Base-by-base conservation (phyloP, 2,797 vertebrate species). In the Peromyscus melanophrys region DNA sequence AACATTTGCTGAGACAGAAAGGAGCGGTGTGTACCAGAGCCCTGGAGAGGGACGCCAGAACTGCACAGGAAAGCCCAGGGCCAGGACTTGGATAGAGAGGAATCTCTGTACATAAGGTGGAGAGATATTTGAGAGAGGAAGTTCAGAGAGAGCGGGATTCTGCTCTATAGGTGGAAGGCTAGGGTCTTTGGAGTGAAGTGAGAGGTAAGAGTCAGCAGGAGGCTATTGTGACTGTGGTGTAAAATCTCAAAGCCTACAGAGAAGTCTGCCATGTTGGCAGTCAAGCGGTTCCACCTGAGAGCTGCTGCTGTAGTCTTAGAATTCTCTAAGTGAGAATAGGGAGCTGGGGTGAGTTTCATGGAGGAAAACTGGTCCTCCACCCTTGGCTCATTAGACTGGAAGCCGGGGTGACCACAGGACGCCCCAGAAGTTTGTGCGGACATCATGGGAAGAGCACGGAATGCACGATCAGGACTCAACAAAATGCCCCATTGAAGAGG, bases 271-370 rank as follows among this genome's bases (percentile, higher is more conserved):
- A 29, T 1, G 10, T 1, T 2, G 2, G 19, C 10, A 43, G 25
- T 34, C 37, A 43, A 23, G 1, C 27, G 55, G 57, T 69, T 69
- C 77, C n/a, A 77, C 31, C 14, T 67, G 67, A 82, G 13, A 55
- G 29, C 17, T 37, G 52, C 29, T 25, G 61, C 16, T 77, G 19
- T 73, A 4, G 71, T 27, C 31, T 80, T 40, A 46, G 29, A 76
- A 40, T 49, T 75, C 16, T 46, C 2, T 65, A 49, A 31, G 12
- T 46, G 31, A 17, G 27, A 11, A 49, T 21, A 1, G 37, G 27
- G 52, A 1, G 4, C 5, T 0, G 27, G 49, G 34, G 3, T 37
- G 52, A 34, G 10, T 49, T 78, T 37, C 13, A n/a, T 4, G 25
- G 17, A 57, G 9, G 10, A 75, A 31, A 21, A 84, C 8, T 4